These are phyloP conservation scores for Bombus waltoni DNA, from an alignment of 1,140 invertebrate genomes.

Conservation along the genomic window DNA sequence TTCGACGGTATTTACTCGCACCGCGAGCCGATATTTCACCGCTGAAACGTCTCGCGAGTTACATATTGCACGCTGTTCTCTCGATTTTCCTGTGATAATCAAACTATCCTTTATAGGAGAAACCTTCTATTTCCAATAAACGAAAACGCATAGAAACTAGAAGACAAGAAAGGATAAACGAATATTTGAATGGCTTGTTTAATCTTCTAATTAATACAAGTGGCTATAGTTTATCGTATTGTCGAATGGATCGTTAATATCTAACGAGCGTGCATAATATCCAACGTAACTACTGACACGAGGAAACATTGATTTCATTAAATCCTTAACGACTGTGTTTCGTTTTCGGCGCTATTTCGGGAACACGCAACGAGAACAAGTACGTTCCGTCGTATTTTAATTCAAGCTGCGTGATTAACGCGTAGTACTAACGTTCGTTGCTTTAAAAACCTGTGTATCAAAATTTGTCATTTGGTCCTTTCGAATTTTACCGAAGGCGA, in stretches of 20 bases:
- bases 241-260: conserved; percentile 43
- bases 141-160: background rate
- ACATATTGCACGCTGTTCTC: no score
- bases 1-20: conserved; percentile 41
- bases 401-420: no score
- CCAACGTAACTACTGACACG: conserved; percentile 12
- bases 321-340: conserved; percentile 53
- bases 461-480: no score
- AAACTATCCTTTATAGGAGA: background rate
- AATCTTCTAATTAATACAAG: background rate
- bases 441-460: no score
- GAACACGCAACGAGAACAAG: conserved; percentile 41
- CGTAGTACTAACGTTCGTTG: no score
- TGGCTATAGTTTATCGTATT: background rate
- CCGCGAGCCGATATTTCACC: conserved; percentile 11
- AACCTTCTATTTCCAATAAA: background rate
- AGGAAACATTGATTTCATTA: conserved; percentile 44
- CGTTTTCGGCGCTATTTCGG: conserved; percentile 35
- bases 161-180: background rate
- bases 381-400: background rate
- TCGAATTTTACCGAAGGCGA: no score
- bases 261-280: conserved; percentile 5
- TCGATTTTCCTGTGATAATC: background rate
- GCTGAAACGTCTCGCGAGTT: background rate
- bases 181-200: background rate